Base-by-base conservation (phyloP, 2,797 vertebrate genomes). In the Heteromormyrus szaboi region DNA sequence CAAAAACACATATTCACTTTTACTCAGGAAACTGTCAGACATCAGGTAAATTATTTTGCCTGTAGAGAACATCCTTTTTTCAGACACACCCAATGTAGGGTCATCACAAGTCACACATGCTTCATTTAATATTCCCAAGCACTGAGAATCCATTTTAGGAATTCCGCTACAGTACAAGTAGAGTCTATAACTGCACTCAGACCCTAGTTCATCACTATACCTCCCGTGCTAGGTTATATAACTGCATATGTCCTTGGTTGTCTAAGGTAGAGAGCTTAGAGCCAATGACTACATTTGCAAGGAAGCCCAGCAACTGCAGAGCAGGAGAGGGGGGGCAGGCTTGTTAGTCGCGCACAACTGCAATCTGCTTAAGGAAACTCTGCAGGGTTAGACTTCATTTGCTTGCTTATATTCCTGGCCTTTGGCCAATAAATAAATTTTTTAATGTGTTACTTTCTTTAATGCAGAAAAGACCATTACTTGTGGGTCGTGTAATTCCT, bases 161-260 rank as follows among this genome's bases (percentile, higher is more conserved):
- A 41, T 86, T 59, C 85, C 37, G 41, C 41, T 22, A 46, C 76
- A 79, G 41, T 41, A 79, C 7, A n/a, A 86, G 53, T 59, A 11
- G 51, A 44, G 51, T 56, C 25, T 86, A n/a, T 56, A 56, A 56
- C 29, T 33, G 85, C 48, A 44, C 81, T 51, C 46, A 59, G 86
- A 56, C 54, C 33, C 37, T 65, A 37, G 54, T 87, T 87, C 56
- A 87, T 59, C 37, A 48, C 41, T 87, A 37, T 48, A 46, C 17
- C 54, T 87, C 59, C 59, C 54, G 41, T 65, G 37, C 37, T 86
- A 14, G 17, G 85, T 86, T 86, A 86, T 86, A 50, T 56, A 86
- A 86, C 85, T 50, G 54, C 86, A 87, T 87, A 53, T 68, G 86
- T 68, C 86, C 86, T 87, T 87, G 86, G 86, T 87, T 87, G 53